Base-by-base conservation (phyloP, 1,140 invertebrate genomes). In the Zaprionus davidi region DNA sequence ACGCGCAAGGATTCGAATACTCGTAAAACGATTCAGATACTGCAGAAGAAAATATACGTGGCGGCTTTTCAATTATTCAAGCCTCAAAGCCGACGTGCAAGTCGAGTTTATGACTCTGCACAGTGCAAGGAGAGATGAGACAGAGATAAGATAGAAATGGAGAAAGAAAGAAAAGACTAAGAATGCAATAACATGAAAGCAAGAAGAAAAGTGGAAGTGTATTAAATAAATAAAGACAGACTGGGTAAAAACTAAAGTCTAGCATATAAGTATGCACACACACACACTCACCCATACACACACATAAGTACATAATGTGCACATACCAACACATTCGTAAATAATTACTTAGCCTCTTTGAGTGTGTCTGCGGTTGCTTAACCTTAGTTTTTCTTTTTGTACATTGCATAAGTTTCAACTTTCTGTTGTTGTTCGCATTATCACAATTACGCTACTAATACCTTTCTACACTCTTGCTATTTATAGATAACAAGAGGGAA, bases 141-240 rank as follows among this genome's bases (percentile, higher is more conserved):
- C 24, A 24, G 34, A 55, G 38, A 67, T 46, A 72, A 83, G 49
- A 82, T 22, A 49, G 38, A 71, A 34, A 55, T 38, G 41, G 51
- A 66, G 6, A 56, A 36, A 56, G 62, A 34, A 15, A 55, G 41
- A 56, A 34, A 49, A 34, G 34, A 31, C n/a, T n/a, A 57, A 65
- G 53, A 76, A 71, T 76, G 83, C 83, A 87, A 74, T 71, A 75
- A 73, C 71, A 82, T 69, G 65, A 80, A 82, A 80, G 34, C 41
- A 62, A 77, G 78, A 70, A 60, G 69, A 81, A 82, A 87, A 86
- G 82, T 86, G 82, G 82, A 82, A 74, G 82, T 87, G 73, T 70
- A 86, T 87, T 83, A 86, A 87, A 82, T 82, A 82, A 86, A 79
- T 80, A 82, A 86, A 59, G 59, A 76, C 66, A 67, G 34, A 60